Evolutionary conservation across 2,888 invertebrate species (phyloP).

Genomic region (Hermaeophaga mercurialis): DNA sequence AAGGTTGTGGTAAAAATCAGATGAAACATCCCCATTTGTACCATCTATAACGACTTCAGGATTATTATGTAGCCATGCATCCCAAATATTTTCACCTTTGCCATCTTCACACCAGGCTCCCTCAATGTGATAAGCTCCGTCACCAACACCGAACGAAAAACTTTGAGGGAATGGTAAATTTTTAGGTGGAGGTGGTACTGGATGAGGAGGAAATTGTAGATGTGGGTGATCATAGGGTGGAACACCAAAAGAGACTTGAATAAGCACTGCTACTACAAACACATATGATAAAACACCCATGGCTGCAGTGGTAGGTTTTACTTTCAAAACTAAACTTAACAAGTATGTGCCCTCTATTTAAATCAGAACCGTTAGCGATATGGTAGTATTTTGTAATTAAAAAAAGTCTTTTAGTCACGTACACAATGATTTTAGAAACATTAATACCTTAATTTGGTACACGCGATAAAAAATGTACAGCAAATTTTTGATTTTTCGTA

Average conservation of each 20-base stretch:
- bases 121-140: neutral
- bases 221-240: too few relatives aligned
- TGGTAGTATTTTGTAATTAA: neutral
- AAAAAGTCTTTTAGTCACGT: neutral
- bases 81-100: conserved; percentile 10
- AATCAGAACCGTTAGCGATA: neutral
- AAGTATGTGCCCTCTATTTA: neutral
- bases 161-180: neutral
- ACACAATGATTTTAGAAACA: too few relatives aligned
- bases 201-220: neutral
- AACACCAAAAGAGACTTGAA: neutral
- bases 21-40: conserved; percentile 5
- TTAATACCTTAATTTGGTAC: too few relatives aligned
- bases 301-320: too few relatives aligned
- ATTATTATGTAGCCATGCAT: neutral
- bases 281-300: neutral
- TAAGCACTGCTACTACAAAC: neutral
- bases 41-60: conserved; percentile 5
- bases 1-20: conserved; percentile 8
- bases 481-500: too few relatives aligned
- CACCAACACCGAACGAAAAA: neutral
- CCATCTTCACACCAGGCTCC: conserved; percentile 13
- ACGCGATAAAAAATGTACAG: too few relatives aligned
- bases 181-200: neutral
- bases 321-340: too few relatives aligned